Conservation (phyloP, 2,888 invertebrate species). For the Philonicus albiceps region DNA sequence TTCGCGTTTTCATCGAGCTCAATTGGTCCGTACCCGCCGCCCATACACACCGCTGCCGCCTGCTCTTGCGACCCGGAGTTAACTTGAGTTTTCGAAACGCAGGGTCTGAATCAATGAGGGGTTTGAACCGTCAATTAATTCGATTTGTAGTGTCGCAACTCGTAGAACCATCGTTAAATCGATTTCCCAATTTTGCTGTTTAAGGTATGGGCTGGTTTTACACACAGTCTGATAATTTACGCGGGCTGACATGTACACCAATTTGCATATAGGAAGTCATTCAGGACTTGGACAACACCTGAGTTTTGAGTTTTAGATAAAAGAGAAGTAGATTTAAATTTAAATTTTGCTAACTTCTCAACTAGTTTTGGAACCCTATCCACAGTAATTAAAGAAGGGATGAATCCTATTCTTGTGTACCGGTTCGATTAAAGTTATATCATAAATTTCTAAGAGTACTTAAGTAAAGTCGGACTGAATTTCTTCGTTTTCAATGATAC, state of each 20-base stretch:
- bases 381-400: not conserved
- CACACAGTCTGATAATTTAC: not conserved
- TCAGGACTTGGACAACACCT: not conserved
- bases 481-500: no score
- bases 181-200: not conserved
- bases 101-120: not conserved
- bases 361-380: not conserved
- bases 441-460: no score
- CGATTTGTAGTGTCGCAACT: not conserved
- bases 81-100: not conserved
- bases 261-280: not conserved
- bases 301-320: not conserved
- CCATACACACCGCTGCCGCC: not conserved
- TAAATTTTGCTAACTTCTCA: not conserved
- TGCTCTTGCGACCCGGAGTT: not conserved
- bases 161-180: not conserved
- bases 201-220: not conserved
- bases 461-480: no score
- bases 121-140: not conserved
- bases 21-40: not conserved
- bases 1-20: slow-evolving; percentile 6
- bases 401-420: no score
- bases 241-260: not conserved
- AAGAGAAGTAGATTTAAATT: not conserved
- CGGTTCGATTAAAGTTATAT: no score